A percentile compares a stretch with the other conserved stretches of the same genome.
These are phyloP conservation scores for Lasioglossum pauxillum DNA, from an alignment of 2,888 invertebrate species.

Conservation along the genomic window DNA sequence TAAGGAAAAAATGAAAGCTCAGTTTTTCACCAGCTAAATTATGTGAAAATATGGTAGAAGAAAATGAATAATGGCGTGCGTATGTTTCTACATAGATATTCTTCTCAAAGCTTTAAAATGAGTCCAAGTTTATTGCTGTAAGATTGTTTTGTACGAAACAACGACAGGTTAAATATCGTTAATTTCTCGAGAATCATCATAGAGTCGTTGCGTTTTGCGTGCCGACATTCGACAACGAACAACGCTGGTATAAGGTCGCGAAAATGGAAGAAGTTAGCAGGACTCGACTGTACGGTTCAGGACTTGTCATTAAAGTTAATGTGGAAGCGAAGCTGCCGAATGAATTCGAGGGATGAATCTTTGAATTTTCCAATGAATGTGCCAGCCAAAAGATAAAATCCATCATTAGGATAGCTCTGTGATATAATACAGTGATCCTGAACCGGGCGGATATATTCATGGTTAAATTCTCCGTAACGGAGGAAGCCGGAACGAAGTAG, in stretches of 20 bases:
- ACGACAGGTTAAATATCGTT: neutral
- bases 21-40: too few relatives aligned
- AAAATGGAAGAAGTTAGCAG: neutral
- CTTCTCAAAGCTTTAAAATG: neutral
- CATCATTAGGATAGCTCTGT: constrained; percentile 31
- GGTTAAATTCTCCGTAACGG: constrained; percentile 41
- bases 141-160: neutral
- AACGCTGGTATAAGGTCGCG: neutral
- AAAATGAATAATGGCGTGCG: too few relatives aligned
- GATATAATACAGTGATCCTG: constrained; percentile 8
- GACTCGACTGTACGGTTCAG: neutral
- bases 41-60: too few relatives aligned
- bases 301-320: neutral
- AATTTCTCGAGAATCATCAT: neutral
- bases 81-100: neutral
- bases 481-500: constrained; percentile 57
- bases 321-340: neutral
- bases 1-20: neutral
- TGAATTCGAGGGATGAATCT: neutral
- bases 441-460: constrained; percentile 27
- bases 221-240: neutral
- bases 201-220: neutral
- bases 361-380: constrained; percentile 22
- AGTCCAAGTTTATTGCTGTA: neutral
- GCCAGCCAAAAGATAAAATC: constrained; percentile 1